phyloP scores from a whole-genome alignment of 2,797 vertebrate genomes.

The Phalloptychus januarius region DNA sequence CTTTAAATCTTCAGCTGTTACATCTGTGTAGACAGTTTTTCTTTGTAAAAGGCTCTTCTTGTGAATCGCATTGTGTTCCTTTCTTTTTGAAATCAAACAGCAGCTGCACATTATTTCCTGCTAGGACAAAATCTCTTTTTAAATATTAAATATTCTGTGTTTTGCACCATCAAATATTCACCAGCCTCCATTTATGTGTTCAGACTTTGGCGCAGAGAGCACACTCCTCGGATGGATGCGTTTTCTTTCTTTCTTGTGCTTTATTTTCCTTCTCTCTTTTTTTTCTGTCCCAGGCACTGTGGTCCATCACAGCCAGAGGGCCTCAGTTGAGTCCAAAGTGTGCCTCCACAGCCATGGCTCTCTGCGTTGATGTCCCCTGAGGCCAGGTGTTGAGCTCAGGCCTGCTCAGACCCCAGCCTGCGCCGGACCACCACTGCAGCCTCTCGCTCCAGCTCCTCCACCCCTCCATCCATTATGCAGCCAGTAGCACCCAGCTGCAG shows the following conservation, averaged over 20 bases:
- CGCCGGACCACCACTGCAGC: slow-evolving; percentile 46
- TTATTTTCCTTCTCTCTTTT: slow-evolving; percentile 27
- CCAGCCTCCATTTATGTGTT: slow-evolving; percentile 69
- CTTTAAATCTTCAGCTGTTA: background rate
- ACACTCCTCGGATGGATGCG: slow-evolving; percentile 33
- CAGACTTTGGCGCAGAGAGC: slow-evolving; percentile 54
- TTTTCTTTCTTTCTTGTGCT: slow-evolving; percentile 51
- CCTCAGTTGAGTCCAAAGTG: slow-evolving; percentile 64
- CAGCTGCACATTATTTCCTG: slow-evolving; percentile 56
- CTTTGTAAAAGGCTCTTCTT: background rate
- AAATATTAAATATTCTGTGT: slow-evolving; percentile 75
- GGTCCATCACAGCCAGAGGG: slow-evolving; percentile 64
- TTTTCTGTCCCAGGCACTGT: slow-evolving; percentile 42
- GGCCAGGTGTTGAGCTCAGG: slow-evolving; percentile 56
- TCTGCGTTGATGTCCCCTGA: slow-evolving; percentile 77
- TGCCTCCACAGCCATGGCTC: slow-evolving; percentile 70
- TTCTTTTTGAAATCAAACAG: slow-evolving; percentile 54
- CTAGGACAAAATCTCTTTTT: slow-evolving; percentile 60
- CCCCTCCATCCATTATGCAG: slow-evolving; percentile 75
- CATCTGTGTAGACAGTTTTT: slow-evolving; percentile 14
- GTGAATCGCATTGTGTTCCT: slow-evolving; percentile 13
- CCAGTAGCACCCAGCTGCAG: slow-evolving; percentile 63
- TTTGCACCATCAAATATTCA: slow-evolving; percentile 75
- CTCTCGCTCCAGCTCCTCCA: slow-evolving; percentile 48
- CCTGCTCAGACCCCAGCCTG: slow-evolving; percentile 41